These are phyloP conservation scores for Lucilia sericata DNA, from an alignment of 1,140 invertebrate genomes.

Conservation along the genomic window DNA sequence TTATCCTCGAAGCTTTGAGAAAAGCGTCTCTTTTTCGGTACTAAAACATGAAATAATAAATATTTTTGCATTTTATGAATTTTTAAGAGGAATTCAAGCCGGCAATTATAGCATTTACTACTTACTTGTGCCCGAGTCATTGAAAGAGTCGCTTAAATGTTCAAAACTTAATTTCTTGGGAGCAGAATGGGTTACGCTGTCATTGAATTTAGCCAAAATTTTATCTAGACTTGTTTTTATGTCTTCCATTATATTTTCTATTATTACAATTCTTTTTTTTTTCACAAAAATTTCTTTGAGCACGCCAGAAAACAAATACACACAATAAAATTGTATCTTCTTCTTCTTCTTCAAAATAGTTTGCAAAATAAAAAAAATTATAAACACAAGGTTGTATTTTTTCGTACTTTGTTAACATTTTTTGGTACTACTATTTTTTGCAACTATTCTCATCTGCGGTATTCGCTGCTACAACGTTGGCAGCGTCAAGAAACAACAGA, in stretches of 20 bases:
- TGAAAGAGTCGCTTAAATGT: constrained; percentile 55
- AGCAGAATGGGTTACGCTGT: constrained; percentile 62
- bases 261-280: neutral
- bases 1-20: constrained; percentile 47
- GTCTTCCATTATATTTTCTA: constrained; percentile 59
- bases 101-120: neutral
- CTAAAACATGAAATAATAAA: constrained; percentile 46
- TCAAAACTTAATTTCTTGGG: constrained; percentile 63
- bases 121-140: constrained; percentile 53
- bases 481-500: too few species aligned
- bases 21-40: constrained; percentile 57
- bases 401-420: too few species aligned
- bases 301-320: constrained; percentile 10
- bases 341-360: too few species aligned
- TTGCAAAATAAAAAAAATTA: too few species aligned
- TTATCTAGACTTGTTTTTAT: constrained; percentile 64
- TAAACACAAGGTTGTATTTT: too few species aligned
- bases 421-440: too few species aligned
- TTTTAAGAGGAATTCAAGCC: neutral
- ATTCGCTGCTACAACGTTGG: too few species aligned
- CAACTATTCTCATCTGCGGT: too few species aligned
- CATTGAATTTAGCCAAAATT: constrained; percentile 62
- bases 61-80: too few species aligned
- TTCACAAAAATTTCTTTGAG: neutral
- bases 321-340: neutral